phyloP scores from a whole-genome alignment of 2,113 vertebrate genomes.

The Python bivittatus region DNA sequence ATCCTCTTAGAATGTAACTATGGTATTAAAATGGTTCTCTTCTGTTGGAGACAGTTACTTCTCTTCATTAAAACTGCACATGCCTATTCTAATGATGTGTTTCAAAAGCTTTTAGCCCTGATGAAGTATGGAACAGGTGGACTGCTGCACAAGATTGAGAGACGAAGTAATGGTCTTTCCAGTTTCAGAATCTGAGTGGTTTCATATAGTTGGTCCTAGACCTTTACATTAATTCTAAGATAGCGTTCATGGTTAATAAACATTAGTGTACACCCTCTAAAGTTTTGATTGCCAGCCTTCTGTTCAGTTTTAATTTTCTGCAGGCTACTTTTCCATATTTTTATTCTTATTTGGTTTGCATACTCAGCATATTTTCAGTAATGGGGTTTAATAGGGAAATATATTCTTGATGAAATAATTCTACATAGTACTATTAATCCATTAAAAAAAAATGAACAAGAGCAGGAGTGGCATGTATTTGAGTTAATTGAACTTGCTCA shows the following conservation, averaged over 20 bases:
- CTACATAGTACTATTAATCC: background rate
- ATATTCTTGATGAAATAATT: constrained; percentile 46
- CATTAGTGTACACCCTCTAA: background rate
- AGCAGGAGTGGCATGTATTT: constrained; percentile 21
- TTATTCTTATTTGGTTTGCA: constrained; percentile 21
- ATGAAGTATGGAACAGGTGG: constrained; percentile 50
- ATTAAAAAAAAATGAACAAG: rapidly evolving
- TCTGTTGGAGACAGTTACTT: constrained; percentile 37
- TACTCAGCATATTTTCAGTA: constrained; percentile 54
- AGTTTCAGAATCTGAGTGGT: constrained; percentile 6
- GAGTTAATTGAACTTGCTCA: constrained; percentile 7
- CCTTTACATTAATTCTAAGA: constrained; percentile 52
- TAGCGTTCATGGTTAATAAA: constrained; percentile 48
- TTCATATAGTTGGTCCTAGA: constrained; percentile 30
- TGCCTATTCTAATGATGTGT: constrained; percentile 58
- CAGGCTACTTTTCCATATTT: constrained; percentile 34
- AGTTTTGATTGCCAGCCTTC: constrained; percentile 51
- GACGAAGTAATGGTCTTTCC: constrained; percentile 37
- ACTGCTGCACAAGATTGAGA: constrained; percentile 39
- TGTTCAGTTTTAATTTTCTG: constrained; percentile 61
- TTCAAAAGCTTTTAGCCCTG: constrained; percentile 43
- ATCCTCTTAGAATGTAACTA: constrained; percentile 49
- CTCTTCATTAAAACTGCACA: constrained; percentile 54
- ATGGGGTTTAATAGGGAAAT: constrained; percentile 47
- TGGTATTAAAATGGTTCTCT: constrained; percentile 35